phyloP scores from a whole-genome alignment of 1,140 invertebrate genomes.

The Brachionus koreanus region DNA sequence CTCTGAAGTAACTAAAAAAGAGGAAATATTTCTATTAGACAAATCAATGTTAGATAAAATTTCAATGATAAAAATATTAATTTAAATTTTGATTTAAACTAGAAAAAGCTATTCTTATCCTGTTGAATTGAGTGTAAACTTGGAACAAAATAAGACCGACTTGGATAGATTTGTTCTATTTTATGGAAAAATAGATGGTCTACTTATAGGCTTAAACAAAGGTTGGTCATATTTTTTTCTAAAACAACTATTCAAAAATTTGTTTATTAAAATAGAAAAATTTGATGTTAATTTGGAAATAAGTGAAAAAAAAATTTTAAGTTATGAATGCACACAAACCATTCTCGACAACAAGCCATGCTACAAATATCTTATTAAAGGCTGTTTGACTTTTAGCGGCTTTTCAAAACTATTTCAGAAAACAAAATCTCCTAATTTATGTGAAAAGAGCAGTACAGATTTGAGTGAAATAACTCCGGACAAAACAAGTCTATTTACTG shows the following conservation, averaged over 20 bases:
- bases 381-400: conserved; percentile 16
- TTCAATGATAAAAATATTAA: background rate
- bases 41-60: background rate
- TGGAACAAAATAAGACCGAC: background rate
- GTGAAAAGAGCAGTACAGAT: background rate
- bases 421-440: conserved; percentile 20
- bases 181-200: background rate
- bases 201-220: conserved; percentile 21
- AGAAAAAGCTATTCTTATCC: conserved; percentile 29
- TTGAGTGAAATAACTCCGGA: background rate
- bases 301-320: background rate
- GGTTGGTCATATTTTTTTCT: background rate
- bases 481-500: background rate
- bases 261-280: conserved; percentile 2
- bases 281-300: conserved; percentile 4
- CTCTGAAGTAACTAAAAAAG: background rate
- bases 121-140: background rate
- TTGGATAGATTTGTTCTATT: background rate
- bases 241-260: background rate
- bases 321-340: background rate
- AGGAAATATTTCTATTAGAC: background rate
- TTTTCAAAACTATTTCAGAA: conserved; percentile 21
- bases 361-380: background rate
- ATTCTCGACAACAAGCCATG: background rate
- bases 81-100: background rate